A percentile compares a stretch with the other conserved stretches of the same genome.
Evolutionary conservation across 2,888 invertebrate species (phyloP).

Genomic region (Zonitis immaculata): DNA sequence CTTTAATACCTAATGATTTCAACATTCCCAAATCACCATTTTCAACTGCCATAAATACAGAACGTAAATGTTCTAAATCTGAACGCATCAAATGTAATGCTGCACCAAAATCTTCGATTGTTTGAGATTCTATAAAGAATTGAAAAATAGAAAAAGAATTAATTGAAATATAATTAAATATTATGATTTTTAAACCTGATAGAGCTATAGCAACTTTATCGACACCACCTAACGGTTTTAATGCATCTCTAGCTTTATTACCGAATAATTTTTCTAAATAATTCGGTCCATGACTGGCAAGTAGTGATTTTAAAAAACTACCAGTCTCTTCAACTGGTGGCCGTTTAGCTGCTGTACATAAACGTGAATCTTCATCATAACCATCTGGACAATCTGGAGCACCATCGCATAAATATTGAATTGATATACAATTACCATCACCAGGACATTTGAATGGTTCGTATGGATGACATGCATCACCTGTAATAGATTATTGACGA

Average conservation of each 20-base stretch:
- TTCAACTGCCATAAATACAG: slow-evolving; percentile 93
- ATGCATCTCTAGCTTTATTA: slow-evolving; percentile 86
- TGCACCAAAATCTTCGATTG: slow-evolving; percentile 91
- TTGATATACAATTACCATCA: slow-evolving; percentile 90
- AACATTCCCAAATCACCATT: slow-evolving; percentile 92
- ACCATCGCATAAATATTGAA: slow-evolving; percentile 93
- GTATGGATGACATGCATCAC: slow-evolving; percentile 82
- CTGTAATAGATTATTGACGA: slow-evolving; percentile 47
- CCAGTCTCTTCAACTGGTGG: slow-evolving; percentile 97
- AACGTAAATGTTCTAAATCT: slow-evolving; percentile 87
- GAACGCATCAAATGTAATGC: slow-evolving; percentile 79
- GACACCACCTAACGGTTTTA: slow-evolving; percentile 88
- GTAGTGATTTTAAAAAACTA: slow-evolving; percentile 87
- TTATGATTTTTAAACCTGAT: slow-evolving; percentile 61
- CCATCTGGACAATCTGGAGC: slow-evolving; percentile 92
- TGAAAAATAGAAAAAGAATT: slow-evolving; percentile 23
- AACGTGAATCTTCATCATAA: slow-evolving; percentile 90
- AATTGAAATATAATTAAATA: background rate
- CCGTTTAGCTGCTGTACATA: slow-evolving; percentile 94
- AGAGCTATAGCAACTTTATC: slow-evolving; percentile 94
- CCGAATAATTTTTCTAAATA: slow-evolving; percentile 96
- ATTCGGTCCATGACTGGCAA: slow-evolving; percentile 94
- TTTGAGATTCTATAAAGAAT: slow-evolving; percentile 92
- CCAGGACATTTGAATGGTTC: slow-evolving; percentile 96
- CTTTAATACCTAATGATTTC: slow-evolving; percentile 90